A percentile compares a stretch with the other conserved stretches of the same genome.
Conservation (phyloP, 1,140 invertebrate genomes). For the Pseudoatta argentina region DNA sequence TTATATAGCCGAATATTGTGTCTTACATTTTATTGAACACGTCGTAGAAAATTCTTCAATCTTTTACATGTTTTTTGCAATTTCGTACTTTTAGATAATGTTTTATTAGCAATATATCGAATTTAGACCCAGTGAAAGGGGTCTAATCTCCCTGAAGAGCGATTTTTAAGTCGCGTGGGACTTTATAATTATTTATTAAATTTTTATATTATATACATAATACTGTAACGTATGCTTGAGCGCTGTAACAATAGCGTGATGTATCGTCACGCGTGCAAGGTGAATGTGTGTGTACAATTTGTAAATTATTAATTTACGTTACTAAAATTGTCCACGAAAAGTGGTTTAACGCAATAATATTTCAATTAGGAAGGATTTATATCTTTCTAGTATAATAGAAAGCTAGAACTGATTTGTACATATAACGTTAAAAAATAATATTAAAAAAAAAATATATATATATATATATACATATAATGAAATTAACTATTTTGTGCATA, state of each 20-base stretch:
- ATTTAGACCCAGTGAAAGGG: background rate
- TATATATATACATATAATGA: constrained; percentile 64
- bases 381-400: constrained; percentile 64
- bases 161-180: constrained; percentile 15
- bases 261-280: constrained; percentile 41
- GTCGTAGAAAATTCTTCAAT: background rate
- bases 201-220: constrained; percentile 68
- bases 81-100: background rate
- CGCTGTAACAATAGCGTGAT: constrained; percentile 58
- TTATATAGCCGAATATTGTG: background rate
- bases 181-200: constrained; percentile 79
- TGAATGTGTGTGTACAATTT: constrained; percentile 83
- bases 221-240: constrained; percentile 67
- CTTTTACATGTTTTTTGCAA: background rate
- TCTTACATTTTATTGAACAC: background rate
- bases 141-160: constrained; percentile 33
- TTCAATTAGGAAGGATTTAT: constrained; percentile 65
- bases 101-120: constrained; percentile 9
- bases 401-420: constrained; percentile 83
- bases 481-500: constrained; percentile 57
- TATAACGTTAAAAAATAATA: constrained; percentile 82
- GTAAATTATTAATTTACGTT: constrained; percentile 82
- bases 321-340: constrained; percentile 76
- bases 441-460: constrained; percentile 60
- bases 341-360: constrained; percentile 79